Evolutionary conservation across 2,797 vertebrate species (phyloP).

Genomic region (Dryobates pubescens): DNA sequence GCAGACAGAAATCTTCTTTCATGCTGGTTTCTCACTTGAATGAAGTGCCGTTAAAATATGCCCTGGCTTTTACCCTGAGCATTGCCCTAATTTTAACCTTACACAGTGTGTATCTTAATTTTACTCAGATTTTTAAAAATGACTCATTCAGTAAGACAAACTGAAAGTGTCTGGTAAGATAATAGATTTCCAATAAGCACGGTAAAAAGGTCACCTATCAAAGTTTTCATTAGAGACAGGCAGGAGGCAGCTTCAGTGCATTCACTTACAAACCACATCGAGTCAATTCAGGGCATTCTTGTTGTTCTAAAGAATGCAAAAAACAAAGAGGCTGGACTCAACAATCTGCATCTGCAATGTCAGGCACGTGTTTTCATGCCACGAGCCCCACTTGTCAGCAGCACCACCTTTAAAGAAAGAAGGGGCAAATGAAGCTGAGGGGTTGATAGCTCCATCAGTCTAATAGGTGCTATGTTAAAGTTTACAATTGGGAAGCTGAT

Average conservation of each 20-base stretch:
- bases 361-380: accelerated
- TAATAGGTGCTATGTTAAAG: slow-evolving; percentile 13
- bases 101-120: slow-evolving; percentile 55
- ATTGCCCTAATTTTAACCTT: slow-evolving; percentile 71
- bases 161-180: slow-evolving; percentile 11
- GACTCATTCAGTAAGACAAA: slow-evolving; percentile 70
- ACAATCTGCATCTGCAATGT: accelerated
- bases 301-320: neutral
- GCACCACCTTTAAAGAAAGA: neutral
- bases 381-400: neutral
- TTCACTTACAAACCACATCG: neutral
- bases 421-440: neutral
- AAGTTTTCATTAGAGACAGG: neutral
- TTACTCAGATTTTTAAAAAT: slow-evolving; percentile 67
- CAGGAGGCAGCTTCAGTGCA: neutral
- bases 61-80: slow-evolving; percentile 33
- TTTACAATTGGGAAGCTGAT: slow-evolving; percentile 19
- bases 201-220: slow-evolving; percentile 67
- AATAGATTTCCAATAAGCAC: slow-evolving; percentile 40
- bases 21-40: slow-evolving; percentile 44
- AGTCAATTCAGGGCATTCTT: neutral
- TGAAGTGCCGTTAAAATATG: slow-evolving; percentile 35
- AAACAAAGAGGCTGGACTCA: neutral
- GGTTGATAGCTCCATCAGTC: neutral
- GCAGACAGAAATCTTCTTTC: slow-evolving; percentile 58